Base-by-base conservation (phyloP, 2,888 invertebrate genomes). In the Teinopalpus imperialis region DNA sequence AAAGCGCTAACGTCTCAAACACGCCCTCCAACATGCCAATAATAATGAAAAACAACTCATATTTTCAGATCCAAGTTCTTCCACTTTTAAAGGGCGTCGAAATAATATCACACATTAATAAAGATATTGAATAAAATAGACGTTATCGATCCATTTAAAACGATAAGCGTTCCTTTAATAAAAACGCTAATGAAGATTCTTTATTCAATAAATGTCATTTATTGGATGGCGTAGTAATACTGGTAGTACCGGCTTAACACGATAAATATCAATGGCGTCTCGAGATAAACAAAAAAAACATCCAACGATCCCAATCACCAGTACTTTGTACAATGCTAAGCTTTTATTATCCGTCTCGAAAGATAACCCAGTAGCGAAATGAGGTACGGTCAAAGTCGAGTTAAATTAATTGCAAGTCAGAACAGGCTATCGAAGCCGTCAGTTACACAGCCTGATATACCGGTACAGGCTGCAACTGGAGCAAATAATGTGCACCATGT, bases 371-470 rank as follows among this genome's bases (percentile, higher is more conserved):
- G 30, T 48, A 41, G 44, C 47, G 26, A 43, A 48, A 45, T 32
- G 18, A 49, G 40, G 35, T 40, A 39, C 36, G 35, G 39, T 42
- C 54, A 36, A 56, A 55, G 54, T 55, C 49, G 46, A 52, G 57
- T 57, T 52, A 62, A 71, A 72, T 72, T 64, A 70, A 74, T 69
- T 59, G 52, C 61, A 59, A 51, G 61, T 70, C 70, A 68, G 49
- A 61, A 55, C 58, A 50, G 56, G 43, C 70, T 72, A 65, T 68
- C 69, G 57, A 52, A 56, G 46, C 58, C 63, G 74, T 72, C 74
- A 54, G 62, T 45, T 48, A 36, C 21, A 20, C 30, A 43, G 34
- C 46, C 37, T 43, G 51, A 44, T 51, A 39, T 40, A 37, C 44
- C 31, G 32, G 34, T 39, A 36, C 36, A 29, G 26, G 10, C 16